A percentile compares a stretch with the other conserved stretches of the same genome.
phyloP scores from a whole-genome alignment of 2,888 invertebrate genomes.

The Cryptus viduatorius region DNA sequence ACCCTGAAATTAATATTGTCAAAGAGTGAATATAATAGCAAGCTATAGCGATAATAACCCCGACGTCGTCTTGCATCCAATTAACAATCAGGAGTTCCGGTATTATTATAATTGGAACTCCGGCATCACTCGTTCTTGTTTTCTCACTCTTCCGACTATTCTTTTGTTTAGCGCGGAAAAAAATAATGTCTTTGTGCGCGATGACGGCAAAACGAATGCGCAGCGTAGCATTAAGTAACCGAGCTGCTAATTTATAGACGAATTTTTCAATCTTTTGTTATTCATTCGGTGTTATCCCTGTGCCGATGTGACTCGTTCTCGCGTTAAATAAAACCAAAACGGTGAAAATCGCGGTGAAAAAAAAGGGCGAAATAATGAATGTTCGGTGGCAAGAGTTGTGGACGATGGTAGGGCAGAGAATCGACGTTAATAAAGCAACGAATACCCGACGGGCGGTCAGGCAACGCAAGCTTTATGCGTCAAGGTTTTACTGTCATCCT shows the following conservation, averaged over 20 bases:
- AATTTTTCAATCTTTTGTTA: not conserved
- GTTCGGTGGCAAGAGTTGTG: not conserved
- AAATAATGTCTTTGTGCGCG: not conserved
- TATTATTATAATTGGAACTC: conserved; percentile 38
- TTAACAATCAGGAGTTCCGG: conserved; percentile 9
- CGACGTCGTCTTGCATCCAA: conserved; percentile 31
- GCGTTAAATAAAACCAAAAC: not conserved
- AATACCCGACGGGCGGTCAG: not conserved
- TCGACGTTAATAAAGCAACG: not conserved
- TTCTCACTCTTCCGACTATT: not conserved
- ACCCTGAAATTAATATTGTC: not conserved
- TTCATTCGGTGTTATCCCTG: not conserved
- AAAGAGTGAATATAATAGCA: conserved; percentile 5
- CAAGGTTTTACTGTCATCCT: not conserved
- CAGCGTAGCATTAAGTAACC: conserved; percentile 15
- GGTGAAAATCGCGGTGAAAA: not conserved
- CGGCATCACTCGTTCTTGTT: not conserved
- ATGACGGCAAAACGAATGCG: not conserved
- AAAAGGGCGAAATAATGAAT: not conserved
- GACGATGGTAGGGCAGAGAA: not conserved
- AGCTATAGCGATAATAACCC: not conserved
- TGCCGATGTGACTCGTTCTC: not conserved
- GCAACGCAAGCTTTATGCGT: not conserved
- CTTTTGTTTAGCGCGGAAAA: not conserved
- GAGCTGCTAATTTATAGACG: not conserved